Conservation (phyloP, 2,888 invertebrate species). For the Calameuta idolon region DNA sequence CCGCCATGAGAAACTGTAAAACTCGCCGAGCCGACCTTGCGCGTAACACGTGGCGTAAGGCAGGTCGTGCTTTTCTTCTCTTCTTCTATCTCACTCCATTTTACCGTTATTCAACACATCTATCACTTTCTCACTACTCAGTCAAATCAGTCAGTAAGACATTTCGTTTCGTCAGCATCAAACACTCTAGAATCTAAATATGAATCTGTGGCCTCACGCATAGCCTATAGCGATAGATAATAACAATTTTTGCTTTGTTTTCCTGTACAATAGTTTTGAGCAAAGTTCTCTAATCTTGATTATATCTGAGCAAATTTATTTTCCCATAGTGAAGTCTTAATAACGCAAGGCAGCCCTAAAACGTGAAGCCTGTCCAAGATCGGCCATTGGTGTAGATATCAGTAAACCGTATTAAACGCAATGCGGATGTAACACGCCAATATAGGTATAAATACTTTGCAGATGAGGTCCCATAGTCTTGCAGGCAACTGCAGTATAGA, state of each 20-base stretch:
- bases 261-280: not conserved
- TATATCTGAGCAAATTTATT: not conserved
- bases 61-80: not conserved
- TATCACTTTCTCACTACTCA: not conserved
- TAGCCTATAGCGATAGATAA: not conserved
- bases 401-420: not conserved
- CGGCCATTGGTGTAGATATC: not conserved
- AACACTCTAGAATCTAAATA: not conserved
- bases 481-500: not conserved
- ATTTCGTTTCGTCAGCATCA: not conserved
- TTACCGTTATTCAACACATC: not conserved
- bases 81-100: not conserved
- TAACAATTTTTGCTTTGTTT: not conserved
- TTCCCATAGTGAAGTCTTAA: not conserved
- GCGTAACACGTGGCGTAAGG: constrained; percentile 9
- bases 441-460: not conserved
- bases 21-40: not conserved
- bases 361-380: not conserved
- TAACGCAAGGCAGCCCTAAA: not conserved
- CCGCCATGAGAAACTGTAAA: not conserved
- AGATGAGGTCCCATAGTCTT: not conserved
- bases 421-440: not conserved
- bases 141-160: not conserved
- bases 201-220: not conserved
- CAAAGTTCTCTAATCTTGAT: not conserved